Evolutionary conservation across 2,888 invertebrate species (phyloP), one percentile per base, ranked within the genome.

Genomic region (Synergus gifuensis): DNA sequence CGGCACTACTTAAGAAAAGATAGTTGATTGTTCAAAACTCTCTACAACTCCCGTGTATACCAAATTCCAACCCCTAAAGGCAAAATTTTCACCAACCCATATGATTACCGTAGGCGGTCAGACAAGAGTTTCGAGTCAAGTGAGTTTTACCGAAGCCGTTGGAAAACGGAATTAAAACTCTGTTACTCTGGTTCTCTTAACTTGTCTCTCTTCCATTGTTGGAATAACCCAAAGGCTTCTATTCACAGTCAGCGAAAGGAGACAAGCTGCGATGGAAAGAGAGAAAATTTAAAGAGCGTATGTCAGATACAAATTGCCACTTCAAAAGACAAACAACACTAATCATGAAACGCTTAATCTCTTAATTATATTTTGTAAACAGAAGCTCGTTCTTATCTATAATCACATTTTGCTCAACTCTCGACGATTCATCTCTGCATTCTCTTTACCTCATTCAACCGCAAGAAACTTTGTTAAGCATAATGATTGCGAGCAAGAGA

Each of bases 101-200:
- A 36, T 36, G 36, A 36, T 36, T 36, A 36, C 36, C 0, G 36
- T 0, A 36, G 5, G 36, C 36, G 66, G 79, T 81, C 81, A 79
- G 76, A 81, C 77, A 66, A 63, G 63, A 76, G 67, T 81, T 78
- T 76, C 67, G 46, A 66, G 63, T 63, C 22, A 63, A 36, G 64
- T 64, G 64, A 62, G 60, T 79, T 77, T 77, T 76, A 64, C 49
- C 66, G 79, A 79, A 77, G 77, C 79, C 69, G 64, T 76, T 66
- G n/a, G 46, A 0, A 76, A 69, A 12, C 5, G 46, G 2, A 79
- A 22, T 76, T 64, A 64, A 76, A 81, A 46, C 76, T 73, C 73
- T 22, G 58, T 76, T 77, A 76, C 62, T 49, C 46, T 49, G 66
- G 14, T 4, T 28, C 44, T 60, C 18, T 73, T 40, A 66, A 80